A percentile compares a stretch with the other conserved stretches of the same genome.
phyloP scores from a whole-genome alignment of 2,888 invertebrate genomes.

The Thymelicus sylvestris region DNA sequence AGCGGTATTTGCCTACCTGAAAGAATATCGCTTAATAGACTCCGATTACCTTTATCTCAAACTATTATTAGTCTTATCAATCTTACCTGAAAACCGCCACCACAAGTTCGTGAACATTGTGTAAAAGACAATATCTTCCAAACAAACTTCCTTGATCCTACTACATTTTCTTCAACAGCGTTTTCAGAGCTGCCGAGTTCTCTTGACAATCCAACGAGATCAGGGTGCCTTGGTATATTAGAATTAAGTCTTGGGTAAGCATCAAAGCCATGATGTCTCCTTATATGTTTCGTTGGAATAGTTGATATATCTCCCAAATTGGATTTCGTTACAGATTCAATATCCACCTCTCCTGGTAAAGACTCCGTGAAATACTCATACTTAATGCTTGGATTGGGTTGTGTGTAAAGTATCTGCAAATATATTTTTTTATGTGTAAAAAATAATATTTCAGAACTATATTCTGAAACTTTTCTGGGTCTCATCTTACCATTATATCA shows the following conservation, averaged over 20 bases:
- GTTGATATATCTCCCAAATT: slow-evolving; percentile 57
- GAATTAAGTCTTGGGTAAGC: slow-evolving; percentile 51
- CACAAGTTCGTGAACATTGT: slow-evolving; percentile 92
- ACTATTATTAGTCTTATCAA: background rate
- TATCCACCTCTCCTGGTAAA: slow-evolving; percentile 68
- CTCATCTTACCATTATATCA: slow-evolving; percentile 89
- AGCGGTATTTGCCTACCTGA: slow-evolving; percentile 88
- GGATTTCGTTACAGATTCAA: slow-evolving; percentile 57
- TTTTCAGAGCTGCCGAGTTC: slow-evolving; percentile 54
- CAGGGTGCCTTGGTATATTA: slow-evolving; percentile 52
- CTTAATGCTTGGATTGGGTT: slow-evolving; percentile 94
- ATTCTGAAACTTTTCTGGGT: no score
- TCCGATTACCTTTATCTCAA: background rate
- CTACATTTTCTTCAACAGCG: slow-evolving; percentile 65
- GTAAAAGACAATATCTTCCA: slow-evolving; percentile 93
- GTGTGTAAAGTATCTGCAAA: slow-evolving; percentile 90
- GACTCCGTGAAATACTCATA: slow-evolving; percentile 94
- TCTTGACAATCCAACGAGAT: slow-evolving; percentile 52
- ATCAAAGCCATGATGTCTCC: slow-evolving; percentile 69
- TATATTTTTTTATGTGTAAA: slow-evolving; percentile 4
- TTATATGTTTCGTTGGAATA: slow-evolving; percentile 63
- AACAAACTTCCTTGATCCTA: slow-evolving; percentile 81
- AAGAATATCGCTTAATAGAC: slow-evolving; percentile 46
- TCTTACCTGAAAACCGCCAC: slow-evolving; percentile 89
- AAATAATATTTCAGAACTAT: background rate